Percentiles rank a stretch among this genome's conserved stretches.
These are phyloP conservation scores for Chrysopilus asiliformis DNA, from an alignment of 2,888 invertebrate genomes.

Conservation along the genomic window DNA sequence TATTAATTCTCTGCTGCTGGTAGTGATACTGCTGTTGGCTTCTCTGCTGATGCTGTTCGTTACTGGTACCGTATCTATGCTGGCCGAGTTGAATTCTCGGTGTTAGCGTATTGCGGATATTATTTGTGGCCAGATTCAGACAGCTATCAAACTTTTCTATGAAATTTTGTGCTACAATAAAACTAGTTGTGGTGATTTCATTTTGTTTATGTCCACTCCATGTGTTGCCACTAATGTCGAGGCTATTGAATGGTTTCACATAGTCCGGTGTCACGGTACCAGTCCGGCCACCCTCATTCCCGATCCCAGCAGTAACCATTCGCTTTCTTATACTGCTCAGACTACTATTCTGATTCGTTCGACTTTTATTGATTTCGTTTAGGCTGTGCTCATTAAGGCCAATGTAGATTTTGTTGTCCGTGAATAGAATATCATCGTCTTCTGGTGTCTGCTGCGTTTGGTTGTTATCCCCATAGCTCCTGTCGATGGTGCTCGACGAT, in stretches of 20 bases:
- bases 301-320: background rate
- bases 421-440: slow-evolving; percentile 11
- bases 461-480: background rate
- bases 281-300: background rate
- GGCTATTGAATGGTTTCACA: background rate
- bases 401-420: slow-evolving; percentile 14
- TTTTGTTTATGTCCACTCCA: background rate
- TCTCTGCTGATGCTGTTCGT: slow-evolving; percentile 1
- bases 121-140: slow-evolving; percentile 6
- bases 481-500: background rate
- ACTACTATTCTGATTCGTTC: background rate
- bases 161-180: slow-evolving; percentile 9
- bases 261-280: background rate
- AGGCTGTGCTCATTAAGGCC: slow-evolving; percentile 3
- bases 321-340: too few relatives aligned
- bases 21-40: too few relatives aligned
- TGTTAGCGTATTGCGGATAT: slow-evolving; percentile 5
- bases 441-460: too few relatives aligned
- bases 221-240: background rate
- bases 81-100: background rate
- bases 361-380: slow-evolving; percentile 1
- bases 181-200: slow-evolving; percentile 10
- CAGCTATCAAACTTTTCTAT: slow-evolving; percentile 10
- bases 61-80: background rate
- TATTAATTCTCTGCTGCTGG: background rate